Evolutionary conservation across 2,888 invertebrate genomes (phyloP).

Genomic region (Zaprionus lineosus): DNA sequence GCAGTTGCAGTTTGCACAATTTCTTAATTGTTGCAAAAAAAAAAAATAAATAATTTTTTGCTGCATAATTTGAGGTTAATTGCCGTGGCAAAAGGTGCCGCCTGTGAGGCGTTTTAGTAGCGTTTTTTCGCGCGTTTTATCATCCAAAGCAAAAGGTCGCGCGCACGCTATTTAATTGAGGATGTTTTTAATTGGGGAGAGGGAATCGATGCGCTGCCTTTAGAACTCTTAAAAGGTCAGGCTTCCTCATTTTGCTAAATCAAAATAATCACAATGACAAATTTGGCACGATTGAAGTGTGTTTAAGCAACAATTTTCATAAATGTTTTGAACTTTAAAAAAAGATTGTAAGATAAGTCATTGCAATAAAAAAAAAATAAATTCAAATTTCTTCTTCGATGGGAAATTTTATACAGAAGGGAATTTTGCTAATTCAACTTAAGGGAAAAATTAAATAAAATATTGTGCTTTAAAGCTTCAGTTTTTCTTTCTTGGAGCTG

Average conservation of each 20-base stretch:
- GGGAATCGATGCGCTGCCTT: too few relatives aligned
- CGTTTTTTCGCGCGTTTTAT: constrained; percentile 45
- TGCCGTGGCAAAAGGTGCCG: constrained; percentile 67
- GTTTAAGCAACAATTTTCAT: constrained; percentile 9
- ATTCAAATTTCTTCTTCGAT: too few relatives aligned
- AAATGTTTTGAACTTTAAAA: too few relatives aligned
- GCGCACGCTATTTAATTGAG: constrained; percentile 59
- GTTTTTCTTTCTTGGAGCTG: too few relatives aligned
- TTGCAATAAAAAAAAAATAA: too few relatives aligned
- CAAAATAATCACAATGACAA: constrained; percentile 28
- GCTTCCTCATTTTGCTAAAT: constrained; percentile 31
- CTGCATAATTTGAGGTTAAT: constrained; percentile 70
- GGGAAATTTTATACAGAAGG: too few relatives aligned
- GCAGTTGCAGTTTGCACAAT: constrained; percentile 49
- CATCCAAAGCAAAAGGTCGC: constrained; percentile 61
- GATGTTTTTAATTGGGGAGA: constrained; percentile 66
- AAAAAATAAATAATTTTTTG: too few relatives aligned
- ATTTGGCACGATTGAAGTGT: constrained; percentile 9
- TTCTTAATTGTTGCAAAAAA: constrained; percentile 73
- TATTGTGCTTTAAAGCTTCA: too few relatives aligned
- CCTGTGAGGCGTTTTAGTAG: constrained; percentile 45
- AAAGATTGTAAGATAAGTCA: too few relatives aligned
- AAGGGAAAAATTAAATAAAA: too few relatives aligned
- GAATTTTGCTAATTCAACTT: too few relatives aligned
- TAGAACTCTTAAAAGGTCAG: constrained; percentile 64